Conservation (phyloP, 2,113 vertebrate genomes). For the Hoplias malabaricus region DNA sequence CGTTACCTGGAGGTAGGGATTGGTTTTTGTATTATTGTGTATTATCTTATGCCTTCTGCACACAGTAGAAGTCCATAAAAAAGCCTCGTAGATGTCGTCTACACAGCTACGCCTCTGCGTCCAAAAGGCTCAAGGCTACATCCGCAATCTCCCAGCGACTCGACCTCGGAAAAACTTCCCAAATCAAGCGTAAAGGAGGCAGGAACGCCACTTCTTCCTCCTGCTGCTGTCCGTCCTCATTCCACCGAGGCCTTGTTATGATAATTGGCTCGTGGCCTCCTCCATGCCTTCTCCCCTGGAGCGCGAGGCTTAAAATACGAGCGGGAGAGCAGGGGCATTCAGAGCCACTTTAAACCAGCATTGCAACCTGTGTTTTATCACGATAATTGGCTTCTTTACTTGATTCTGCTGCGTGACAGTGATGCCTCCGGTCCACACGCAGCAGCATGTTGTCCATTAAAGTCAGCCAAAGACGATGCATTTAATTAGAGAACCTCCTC, state of each 20-base stretch:
- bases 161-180: slow-evolving; percentile 53
- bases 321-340: slow-evolving; percentile 63
- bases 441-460: slow-evolving; percentile 61
- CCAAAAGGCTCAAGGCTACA: slow-evolving; percentile 62
- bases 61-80: slow-evolving; percentile 57
- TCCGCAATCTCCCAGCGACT: slow-evolving; percentile 61
- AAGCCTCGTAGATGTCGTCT: background rate
- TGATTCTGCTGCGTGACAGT: slow-evolving; percentile 83
- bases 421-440: slow-evolving; percentile 74
- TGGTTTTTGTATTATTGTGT: slow-evolving; percentile 58
- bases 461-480: slow-evolving; percentile 1
- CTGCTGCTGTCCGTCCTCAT: slow-evolving; percentile 63
- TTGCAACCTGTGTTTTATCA: slow-evolving; percentile 80
- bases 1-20: slow-evolving; percentile 69
- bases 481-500: slow-evolving; percentile 25
- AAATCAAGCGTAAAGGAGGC: slow-evolving; percentile 69
- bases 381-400: slow-evolving; percentile 84
- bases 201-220: slow-evolving; percentile 48
- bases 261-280: slow-evolving; percentile 72
- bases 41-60: slow-evolving; percentile 50
- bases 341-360: slow-evolving; percentile 79
- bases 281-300: slow-evolving; percentile 49
- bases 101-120: background rate
- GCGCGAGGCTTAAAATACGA: slow-evolving; percentile 58
- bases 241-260: slow-evolving; percentile 70